Percentiles rank a stretch among this genome's conserved stretches.
Conservation (phyloP, 2,888 invertebrate species). For the Nineta flava region DNA sequence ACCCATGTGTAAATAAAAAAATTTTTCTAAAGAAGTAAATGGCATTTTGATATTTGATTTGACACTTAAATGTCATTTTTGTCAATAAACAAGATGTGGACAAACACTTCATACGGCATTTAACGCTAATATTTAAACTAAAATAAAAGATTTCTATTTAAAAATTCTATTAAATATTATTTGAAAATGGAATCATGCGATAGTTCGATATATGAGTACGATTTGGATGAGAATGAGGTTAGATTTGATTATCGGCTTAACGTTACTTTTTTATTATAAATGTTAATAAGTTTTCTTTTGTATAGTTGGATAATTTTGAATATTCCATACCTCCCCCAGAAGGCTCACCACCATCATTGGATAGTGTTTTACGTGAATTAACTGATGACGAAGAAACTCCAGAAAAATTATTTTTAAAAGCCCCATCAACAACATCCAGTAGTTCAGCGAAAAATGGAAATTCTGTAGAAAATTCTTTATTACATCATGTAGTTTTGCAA, state of each 20-base stretch:
- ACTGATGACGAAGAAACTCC: slow-evolving; percentile 44
- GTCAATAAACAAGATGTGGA: too few relatives aligned
- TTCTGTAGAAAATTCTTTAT: slow-evolving; percentile 40
- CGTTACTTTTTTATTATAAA: background rate
- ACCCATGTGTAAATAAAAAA: too few relatives aligned
- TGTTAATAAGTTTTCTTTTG: slow-evolving; percentile 12
- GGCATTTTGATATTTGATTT: too few relatives aligned
- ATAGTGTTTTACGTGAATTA: slow-evolving; percentile 65
- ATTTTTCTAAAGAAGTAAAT: too few relatives aligned
- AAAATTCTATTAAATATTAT: too few relatives aligned
- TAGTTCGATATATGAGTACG: slow-evolving; percentile 6
- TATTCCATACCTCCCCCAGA: slow-evolving; percentile 59
- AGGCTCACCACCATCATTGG: slow-evolving; percentile 57
- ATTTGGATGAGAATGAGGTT: slow-evolving; percentile 7
- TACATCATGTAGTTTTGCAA: slow-evolving; percentile 67
- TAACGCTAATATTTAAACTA: too few relatives aligned
- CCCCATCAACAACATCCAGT: slow-evolving; percentile 16
- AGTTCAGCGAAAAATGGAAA: slow-evolving; percentile 17
- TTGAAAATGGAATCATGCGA: slow-evolving; percentile 6
- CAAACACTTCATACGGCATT: too few relatives aligned
- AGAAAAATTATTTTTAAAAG: slow-evolving; percentile 33
- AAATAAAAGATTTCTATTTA: too few relatives aligned
- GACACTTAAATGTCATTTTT: too few relatives aligned
- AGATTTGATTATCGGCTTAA: background rate
- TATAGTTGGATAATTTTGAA: slow-evolving; percentile 64